Base-by-base conservation (phyloP, 1,140 invertebrate genomes). In the Diorhabda carinulata region DNA sequence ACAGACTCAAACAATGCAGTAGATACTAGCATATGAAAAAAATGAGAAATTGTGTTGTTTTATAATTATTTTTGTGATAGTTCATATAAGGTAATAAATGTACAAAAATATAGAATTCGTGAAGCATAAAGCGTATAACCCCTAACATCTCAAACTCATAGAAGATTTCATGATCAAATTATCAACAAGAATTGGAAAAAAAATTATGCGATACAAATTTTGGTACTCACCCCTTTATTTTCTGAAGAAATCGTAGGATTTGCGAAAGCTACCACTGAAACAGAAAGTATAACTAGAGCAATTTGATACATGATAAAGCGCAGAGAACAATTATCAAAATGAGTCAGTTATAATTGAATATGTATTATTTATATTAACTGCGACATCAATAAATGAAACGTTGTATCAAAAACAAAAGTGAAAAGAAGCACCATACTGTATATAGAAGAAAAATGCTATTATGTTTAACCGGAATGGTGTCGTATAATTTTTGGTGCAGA, bases 381-480 rank as follows among this genome's bases (percentile, higher is more conserved):
- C n/a, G n/a, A n/a, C n/a, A n/a, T 3, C 47, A n/a, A 52, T 52
- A 52, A 2, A 52, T 6, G 47, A 52, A 52, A 25, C 25, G 25
- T 25, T 25, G 47, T 52, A 52, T n/a, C 47, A 52, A 52, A 52
- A 52, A 52, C 6, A 52, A 52, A 52, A 52, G 47, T 52, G 47
- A 52, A 52, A 52, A 52, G 6, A n/a, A 2, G 47, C n/a, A 52
- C n/a, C n/a, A 6, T 52, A 2, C n/a, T 52, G 47, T 52, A 52
- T 52, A 52, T 52, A n/a, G 47, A 52, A 52, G 47, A 52, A 52
- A 52, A 52, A 52, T 52, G 47, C 47, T 6, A 52, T 52, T 52
- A 52, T 52, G 6, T 8, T 52, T 52, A 8, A 8, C 2, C 6
- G 3, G n/a, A 52, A 52, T 52, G 47, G 47, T 52, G 47, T 52